A percentile compares a stretch with the other conserved stretches of the same genome.
phyloP scores from a whole-genome alignment of 2,113 vertebrate genomes.

The Vanacampus margaritifer region DNA sequence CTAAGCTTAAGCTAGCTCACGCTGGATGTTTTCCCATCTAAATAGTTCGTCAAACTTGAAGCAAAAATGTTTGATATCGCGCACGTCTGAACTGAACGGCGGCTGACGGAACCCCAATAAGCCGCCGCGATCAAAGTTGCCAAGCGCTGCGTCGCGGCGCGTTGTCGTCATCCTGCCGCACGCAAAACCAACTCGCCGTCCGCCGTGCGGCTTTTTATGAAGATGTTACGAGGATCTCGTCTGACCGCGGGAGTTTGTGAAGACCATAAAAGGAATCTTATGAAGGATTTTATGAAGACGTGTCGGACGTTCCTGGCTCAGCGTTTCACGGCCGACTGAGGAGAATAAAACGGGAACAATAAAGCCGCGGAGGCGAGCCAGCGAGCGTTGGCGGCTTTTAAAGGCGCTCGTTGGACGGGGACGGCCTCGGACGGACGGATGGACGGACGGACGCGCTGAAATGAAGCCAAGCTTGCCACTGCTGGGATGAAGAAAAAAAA shows the following conservation, averaged over 20 bases:
- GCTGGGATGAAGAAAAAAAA: slow-evolving; percentile 14
- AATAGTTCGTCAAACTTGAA: too few relatives aligned
- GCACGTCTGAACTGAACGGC: too few relatives aligned
- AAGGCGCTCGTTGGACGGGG: not conserved
- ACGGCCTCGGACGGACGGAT: not conserved
- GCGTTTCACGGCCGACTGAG: slow-evolving; percentile 2
- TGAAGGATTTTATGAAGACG: not conserved
- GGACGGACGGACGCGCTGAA: not conserved
- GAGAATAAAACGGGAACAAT: slow-evolving; percentile 3
- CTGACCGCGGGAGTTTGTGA: not conserved
- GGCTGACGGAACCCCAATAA: too few relatives aligned
- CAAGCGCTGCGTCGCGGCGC: too few relatives aligned
- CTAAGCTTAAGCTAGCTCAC: too few relatives aligned
- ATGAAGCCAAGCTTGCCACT: not conserved
- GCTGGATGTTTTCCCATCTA: too few relatives aligned
- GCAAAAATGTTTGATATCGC: too few relatives aligned
- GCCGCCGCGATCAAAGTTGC: too few relatives aligned
- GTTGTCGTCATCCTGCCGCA: not conserved
- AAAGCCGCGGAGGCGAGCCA: not conserved
- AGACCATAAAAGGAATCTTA: not conserved
- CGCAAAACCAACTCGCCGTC: not conserved
- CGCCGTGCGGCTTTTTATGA: not conserved
- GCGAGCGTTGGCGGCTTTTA: not conserved
- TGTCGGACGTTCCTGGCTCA: slow-evolving; percentile 4
- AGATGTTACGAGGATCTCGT: not conserved